Percentiles rank a stretch among this genome's conserved stretches.
phyloP scores from a whole-genome alignment of 64 coral and sea anemone genomes.

The Montipora foliosa region DNA sequence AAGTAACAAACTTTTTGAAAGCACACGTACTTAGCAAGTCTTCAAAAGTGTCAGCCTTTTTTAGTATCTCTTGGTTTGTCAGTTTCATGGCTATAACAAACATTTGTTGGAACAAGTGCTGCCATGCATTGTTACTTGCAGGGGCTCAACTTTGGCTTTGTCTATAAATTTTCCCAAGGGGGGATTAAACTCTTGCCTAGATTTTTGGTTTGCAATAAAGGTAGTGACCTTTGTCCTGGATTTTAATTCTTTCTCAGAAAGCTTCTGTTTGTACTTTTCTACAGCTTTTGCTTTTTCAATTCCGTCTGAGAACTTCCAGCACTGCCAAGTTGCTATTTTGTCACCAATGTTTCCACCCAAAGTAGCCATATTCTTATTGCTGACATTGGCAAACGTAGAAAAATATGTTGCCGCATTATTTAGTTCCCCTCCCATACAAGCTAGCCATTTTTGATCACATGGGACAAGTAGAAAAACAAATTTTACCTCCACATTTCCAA shows the following conservation, averaged over 20 bases:
- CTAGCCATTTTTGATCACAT: slow-evolving; percentile 65
- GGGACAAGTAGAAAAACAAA: slow-evolving; percentile 56
- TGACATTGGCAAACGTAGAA: slow-evolving; percentile 63
- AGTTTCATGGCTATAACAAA: background rate
- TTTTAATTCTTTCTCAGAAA: slow-evolving; percentile 53
- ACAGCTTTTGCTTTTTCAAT: slow-evolving; percentile 32
- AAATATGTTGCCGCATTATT: slow-evolving; percentile 74
- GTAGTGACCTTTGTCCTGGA: slow-evolving; percentile 52
- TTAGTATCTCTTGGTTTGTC: slow-evolving; percentile 25
- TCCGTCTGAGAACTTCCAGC: slow-evolving; percentile 27
- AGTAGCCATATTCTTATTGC: slow-evolving; percentile 32
- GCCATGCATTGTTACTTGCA: slow-evolving; percentile 37
- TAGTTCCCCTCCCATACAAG: slow-evolving; percentile 56
- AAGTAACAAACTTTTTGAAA: slow-evolving; percentile 48
- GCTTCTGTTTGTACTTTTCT: slow-evolving; percentile 48
- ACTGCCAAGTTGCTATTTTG: slow-evolving; percentile 34
- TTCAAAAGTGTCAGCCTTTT: background rate
- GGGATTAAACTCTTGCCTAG: slow-evolving; percentile 48
- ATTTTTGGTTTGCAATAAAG: slow-evolving; percentile 63
- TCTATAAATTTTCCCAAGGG: slow-evolving; percentile 39
- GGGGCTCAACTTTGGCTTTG: slow-evolving; percentile 46
- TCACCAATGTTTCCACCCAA: slow-evolving; percentile 31
- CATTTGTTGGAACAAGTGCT: slow-evolving; percentile 34
- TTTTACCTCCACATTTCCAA: background rate
- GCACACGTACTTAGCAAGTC: slow-evolving; percentile 11